Evolutionary conservation across 2,888 invertebrate genomes (phyloP).

Genomic region (Apamea crenata): DNA sequence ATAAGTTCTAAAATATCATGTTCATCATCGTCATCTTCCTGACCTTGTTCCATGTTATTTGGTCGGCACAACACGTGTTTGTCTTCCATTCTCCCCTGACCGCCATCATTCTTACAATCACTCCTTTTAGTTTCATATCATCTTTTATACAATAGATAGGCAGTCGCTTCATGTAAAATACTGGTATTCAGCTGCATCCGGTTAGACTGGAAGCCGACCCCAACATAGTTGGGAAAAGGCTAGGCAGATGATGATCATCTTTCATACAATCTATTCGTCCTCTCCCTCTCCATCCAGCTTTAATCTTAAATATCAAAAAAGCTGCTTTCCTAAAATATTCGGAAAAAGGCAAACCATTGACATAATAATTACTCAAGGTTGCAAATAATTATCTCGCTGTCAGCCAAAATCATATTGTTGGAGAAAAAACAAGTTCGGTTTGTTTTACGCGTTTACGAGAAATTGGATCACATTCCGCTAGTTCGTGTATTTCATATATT

Average conservation of each 20-base stretch:
- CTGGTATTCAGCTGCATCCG: no score
- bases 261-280: neutral
- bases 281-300: neutral
- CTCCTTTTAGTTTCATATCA: neutral
- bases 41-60: neutral
- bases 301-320: neutral
- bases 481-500: slow-evolving; percentile 18
- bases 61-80: neutral
- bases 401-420: neutral
- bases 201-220: no score
- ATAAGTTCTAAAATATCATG: neutral
- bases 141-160: neutral
- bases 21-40: neutral
- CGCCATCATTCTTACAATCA: no score
- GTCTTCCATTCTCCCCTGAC: neutral
- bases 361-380: slow-evolving; percentile 22
- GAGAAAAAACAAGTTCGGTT: slow-evolving; percentile 32
- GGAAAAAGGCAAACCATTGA: slow-evolving; percentile 15
- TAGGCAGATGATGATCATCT: no score
- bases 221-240: no score
- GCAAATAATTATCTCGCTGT: slow-evolving; percentile 2
- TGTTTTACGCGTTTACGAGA: slow-evolving; percentile 16
- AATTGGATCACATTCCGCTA: slow-evolving; percentile 9
- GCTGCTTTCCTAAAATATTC: slow-evolving; percentile 2
- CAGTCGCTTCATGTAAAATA: no score